phyloP scores from a whole-genome alignment of 2,113 vertebrate species.

The Mellivora capensis region DNA sequence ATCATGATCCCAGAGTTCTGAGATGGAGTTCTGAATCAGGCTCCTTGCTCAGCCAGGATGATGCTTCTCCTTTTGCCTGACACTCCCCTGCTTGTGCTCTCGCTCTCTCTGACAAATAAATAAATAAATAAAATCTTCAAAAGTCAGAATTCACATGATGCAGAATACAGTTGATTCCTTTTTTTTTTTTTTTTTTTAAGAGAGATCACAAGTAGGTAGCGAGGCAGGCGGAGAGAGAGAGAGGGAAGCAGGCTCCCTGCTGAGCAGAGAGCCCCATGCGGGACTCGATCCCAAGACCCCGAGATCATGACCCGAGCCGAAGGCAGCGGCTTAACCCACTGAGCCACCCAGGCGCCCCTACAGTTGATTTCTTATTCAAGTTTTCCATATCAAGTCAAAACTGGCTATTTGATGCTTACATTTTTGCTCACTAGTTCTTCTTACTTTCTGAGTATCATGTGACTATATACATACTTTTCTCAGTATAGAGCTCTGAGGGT shows the following conservation, averaged over 20 bases:
- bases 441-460: not conserved
- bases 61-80: not conserved
- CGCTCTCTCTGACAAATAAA: no score
- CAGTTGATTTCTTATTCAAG: conserved; percentile 5
- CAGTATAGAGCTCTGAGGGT: not conserved
- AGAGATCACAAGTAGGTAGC: no score
- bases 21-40: not conserved
- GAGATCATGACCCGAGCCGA: no score
- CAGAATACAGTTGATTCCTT: not conserved
- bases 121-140: conserved; percentile 7
- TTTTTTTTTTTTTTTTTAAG: no score
- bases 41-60: not conserved
- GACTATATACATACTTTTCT: not conserved
- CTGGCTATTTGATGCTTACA: not conserved
- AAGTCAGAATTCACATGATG: conserved; percentile 33
- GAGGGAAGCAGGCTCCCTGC: no score
- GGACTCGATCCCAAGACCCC: no score
- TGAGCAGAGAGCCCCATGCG: no score
- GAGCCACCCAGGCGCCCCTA: no score
- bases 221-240: no score
- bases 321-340: no score
- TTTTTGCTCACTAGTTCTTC: not conserved
- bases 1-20: not conserved
- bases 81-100: not conserved
- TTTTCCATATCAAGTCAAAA: not conserved